phyloP scores from a whole-genome alignment of 2,888 invertebrate genomes.

The Zygaena filipendulae region DNA sequence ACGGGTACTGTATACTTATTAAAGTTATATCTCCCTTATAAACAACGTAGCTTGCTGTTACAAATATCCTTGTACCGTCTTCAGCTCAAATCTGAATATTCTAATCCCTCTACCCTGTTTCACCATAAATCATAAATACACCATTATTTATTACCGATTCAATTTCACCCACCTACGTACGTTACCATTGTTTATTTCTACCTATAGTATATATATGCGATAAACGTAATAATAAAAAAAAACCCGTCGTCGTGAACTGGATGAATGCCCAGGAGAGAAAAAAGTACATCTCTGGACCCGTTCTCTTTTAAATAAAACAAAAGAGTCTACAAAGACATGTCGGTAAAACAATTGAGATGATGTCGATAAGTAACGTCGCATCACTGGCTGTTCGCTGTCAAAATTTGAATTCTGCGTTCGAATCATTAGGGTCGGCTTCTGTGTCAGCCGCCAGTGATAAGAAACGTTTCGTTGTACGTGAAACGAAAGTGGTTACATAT shows the following conservation, averaged over 20 bases:
- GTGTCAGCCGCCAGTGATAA: conserved; percentile 13
- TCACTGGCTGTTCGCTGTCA: conserved; percentile 21
- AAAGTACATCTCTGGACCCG: conserved; percentile 46
- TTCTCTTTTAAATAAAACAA: conserved; percentile 64
- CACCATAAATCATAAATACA: conserved; percentile 54
- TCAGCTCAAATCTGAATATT: too few species aligned
- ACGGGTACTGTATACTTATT: too few species aligned
- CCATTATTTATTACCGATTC: conserved; percentile 62
- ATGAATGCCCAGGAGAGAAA: conserved; percentile 27
- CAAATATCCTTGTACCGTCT: too few species aligned
- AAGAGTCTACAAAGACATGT: conserved; percentile 61
- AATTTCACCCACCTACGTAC: conserved; percentile 53
- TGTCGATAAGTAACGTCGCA: conserved; percentile 29
- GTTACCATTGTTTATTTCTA: conserved; percentile 44
- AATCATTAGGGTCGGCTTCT: too few species aligned
- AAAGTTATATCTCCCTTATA: too few species aligned
- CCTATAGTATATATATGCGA: conserved; percentile 28
- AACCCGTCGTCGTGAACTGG: conserved; percentile 31
- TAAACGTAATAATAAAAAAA: too few species aligned
- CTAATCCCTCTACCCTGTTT: conserved; percentile 19
- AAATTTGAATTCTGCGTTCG: conserved; percentile 22
- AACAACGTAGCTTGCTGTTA: too few species aligned
- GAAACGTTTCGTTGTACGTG: conserved; percentile 22
- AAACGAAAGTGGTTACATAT: conserved; percentile 63
- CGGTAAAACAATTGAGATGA: conserved; percentile 61